These are phyloP conservation scores for Liopterus haemorrhoidalis DNA, from an alignment of 2,888 invertebrate species.

Conservation along the genomic window DNA sequence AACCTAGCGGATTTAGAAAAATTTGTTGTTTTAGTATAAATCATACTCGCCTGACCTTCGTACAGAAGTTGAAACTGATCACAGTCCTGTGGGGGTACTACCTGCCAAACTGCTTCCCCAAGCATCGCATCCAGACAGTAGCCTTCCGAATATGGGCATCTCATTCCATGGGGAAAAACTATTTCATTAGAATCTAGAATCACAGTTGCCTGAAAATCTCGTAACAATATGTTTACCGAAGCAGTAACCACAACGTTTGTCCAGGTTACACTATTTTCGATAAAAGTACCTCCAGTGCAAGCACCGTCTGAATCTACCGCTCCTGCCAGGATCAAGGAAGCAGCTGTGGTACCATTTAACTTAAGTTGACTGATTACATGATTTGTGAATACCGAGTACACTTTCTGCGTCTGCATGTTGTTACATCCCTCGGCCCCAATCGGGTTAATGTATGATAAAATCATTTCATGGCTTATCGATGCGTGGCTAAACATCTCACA, in stretches of 20 bases:
- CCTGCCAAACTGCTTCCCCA: slow-evolving; percentile 21
- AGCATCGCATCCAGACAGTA: slow-evolving; percentile 23
- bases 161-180: slow-evolving; percentile 16
- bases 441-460: too few relatives aligned
- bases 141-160: slow-evolving; percentile 21
- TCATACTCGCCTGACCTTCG: slow-evolving; percentile 15
- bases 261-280: slow-evolving; percentile 19
- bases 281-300: slow-evolving; percentile 12
- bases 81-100: neutral
- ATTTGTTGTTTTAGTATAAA: slow-evolving; percentile 1
- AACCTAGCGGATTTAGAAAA: too few relatives aligned
- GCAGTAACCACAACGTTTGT: slow-evolving; percentile 23
- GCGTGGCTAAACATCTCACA: too few relatives aligned
- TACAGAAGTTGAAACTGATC: slow-evolving; percentile 13
- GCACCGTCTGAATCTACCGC: slow-evolving; percentile 3
- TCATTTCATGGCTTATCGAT: too few relatives aligned
- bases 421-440: too few relatives aligned
- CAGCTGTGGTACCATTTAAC: slow-evolving; percentile 16
- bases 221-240: slow-evolving; percentile 17
- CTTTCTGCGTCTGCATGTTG: too few relatives aligned
- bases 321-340: slow-evolving; percentile 18
- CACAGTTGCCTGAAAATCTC: slow-evolving; percentile 20
- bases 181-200: slow-evolving; percentile 24
- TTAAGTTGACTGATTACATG: too few relatives aligned
- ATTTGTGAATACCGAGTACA: too few relatives aligned